Conservation (phyloP, 2,113 vertebrate genomes). For the Felis catus region DNA sequence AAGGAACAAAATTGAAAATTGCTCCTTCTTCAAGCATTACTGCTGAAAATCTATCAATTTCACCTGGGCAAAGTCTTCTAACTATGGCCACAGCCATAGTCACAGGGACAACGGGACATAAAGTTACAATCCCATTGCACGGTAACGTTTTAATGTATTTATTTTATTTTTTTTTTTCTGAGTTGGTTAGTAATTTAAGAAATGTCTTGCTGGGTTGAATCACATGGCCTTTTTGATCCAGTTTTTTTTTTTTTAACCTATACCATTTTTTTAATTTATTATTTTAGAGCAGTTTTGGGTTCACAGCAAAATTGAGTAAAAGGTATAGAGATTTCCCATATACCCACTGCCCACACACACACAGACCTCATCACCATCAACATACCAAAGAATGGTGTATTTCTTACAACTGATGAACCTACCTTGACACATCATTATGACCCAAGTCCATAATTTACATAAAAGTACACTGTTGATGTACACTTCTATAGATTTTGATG, state of each 20-base stretch:
- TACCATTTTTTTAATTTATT: background rate
- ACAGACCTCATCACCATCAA: background rate
- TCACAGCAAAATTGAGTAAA: background rate
- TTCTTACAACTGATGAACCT: background rate
- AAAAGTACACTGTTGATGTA: background rate
- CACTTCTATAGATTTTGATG: background rate
- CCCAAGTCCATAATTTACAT: background rate
- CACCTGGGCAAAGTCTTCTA: slow-evolving; percentile 88
- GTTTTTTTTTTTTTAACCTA: background rate
- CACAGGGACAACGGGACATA: slow-evolving; percentile 84
- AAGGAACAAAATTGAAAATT: slow-evolving; percentile 85
- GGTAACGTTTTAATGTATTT: slow-evolving; percentile 82
- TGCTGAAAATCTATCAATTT: slow-evolving; percentile 79
- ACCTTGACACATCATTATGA: background rate
- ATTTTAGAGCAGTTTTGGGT: slow-evolving; percentile 1
- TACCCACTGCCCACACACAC: background rate
- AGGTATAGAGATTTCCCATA: background rate
- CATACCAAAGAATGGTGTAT: background rate
- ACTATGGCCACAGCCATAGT: slow-evolving; percentile 85
- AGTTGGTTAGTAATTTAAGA: slow-evolving; percentile 44
- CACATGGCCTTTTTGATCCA: slow-evolving; percentile 2
- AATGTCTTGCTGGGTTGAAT: slow-evolving; percentile 20
- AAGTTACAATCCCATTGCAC: slow-evolving; percentile 90
- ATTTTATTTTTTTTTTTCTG: slow-evolving; percentile 23
- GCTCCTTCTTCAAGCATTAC: slow-evolving; percentile 71